Evolutionary conservation across 2,888 invertebrate species (phyloP).

Genomic region (Smittia aterrima): DNA sequence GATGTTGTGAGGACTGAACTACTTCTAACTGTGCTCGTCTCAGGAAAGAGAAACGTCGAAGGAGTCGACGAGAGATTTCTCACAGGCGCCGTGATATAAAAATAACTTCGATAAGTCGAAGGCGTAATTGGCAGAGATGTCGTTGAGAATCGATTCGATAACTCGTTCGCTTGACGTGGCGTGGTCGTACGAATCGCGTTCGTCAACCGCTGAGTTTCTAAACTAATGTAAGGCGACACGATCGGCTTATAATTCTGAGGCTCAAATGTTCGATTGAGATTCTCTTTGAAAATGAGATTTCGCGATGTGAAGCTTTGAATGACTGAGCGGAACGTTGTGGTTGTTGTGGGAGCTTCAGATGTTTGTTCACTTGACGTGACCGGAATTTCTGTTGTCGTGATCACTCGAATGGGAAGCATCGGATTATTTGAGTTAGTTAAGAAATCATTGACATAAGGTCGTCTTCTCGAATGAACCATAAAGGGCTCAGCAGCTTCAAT

Average conservation of each 20-base stretch:
- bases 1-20: constrained; percentile 47
- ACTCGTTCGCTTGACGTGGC: background rate
- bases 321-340: background rate
- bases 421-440: background rate
- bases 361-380: background rate
- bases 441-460: constrained; percentile 41
- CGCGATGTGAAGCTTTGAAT: constrained; percentile 51
- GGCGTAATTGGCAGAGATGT: constrained; percentile 43
- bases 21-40: constrained; percentile 45
- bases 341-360: background rate
- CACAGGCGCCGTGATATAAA: constrained; percentile 47
- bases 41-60: constrained; percentile 34
- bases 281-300: constrained; percentile 51
- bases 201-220: constrained; percentile 50
- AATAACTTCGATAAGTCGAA: constrained; percentile 49
- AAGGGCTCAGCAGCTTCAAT: constrained; percentile 1
- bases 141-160: constrained; percentile 2
- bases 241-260: constrained; percentile 51
- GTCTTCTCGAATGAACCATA: constrained; percentile 42
- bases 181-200: constrained; percentile 42
- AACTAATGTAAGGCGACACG: constrained; percentile 58
- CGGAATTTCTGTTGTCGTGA: background rate
- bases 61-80: constrained; percentile 42
- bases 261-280: constrained; percentile 49
- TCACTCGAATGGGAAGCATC: constrained; percentile 19